Conservation (phyloP, 2,113 vertebrate genomes). For the Psilopogon haemacephalus region DNA sequence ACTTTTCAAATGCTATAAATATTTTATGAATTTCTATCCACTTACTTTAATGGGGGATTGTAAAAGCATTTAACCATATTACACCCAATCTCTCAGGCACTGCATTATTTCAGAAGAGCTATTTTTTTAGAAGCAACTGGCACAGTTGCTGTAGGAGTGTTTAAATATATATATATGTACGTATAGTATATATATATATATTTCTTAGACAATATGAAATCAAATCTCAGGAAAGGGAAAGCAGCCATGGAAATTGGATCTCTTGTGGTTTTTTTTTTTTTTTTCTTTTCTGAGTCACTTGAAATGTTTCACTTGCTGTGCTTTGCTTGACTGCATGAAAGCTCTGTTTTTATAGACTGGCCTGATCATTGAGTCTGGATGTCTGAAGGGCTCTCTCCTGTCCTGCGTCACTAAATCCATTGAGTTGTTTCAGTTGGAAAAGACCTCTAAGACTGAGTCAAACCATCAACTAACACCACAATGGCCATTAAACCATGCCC, state of each 20-base stretch:
- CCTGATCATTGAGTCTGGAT: neutral
- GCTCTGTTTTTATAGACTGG: constrained; percentile 1
- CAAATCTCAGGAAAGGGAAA: neutral
- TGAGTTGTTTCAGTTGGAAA: too few relatives aligned
- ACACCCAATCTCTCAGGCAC: constrained; percentile 71
- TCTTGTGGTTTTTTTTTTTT: too few relatives aligned
- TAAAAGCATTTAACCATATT: constrained; percentile 84
- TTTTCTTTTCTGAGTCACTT: neutral
- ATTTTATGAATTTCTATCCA: constrained; percentile 82
- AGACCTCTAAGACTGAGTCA: too few relatives aligned
- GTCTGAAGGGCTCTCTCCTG: neutral
- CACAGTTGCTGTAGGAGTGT: constrained; percentile 7
- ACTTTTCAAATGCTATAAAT: constrained; percentile 78
- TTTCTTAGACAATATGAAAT: constrained; percentile 21
- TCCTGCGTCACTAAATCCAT: neutral
- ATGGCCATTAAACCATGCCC: too few relatives aligned
- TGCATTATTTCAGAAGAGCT: constrained; percentile 76
- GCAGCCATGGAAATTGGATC: neutral
- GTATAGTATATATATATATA: neutral
- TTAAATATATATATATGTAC: constrained; percentile 37
- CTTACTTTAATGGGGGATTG: constrained; percentile 79
- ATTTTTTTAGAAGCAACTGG: constrained; percentile 71
- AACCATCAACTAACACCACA: too few relatives aligned
- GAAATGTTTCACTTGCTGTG: neutral
- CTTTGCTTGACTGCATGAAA: neutral